Base-by-base conservation (phyloP, 1,140 invertebrate species). In the Lepidurus packardi region DNA sequence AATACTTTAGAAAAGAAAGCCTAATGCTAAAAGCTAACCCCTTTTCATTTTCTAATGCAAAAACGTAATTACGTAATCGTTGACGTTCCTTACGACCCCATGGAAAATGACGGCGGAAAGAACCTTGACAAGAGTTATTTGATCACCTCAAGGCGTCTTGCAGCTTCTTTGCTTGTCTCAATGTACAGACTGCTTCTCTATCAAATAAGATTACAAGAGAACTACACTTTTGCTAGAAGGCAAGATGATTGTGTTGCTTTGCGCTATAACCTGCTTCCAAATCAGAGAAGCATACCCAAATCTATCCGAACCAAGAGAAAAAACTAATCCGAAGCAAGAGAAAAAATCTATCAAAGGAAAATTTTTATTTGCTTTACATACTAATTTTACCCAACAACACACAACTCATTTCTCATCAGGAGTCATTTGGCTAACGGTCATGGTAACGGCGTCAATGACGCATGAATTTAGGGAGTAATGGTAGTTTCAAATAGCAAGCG, bases 61-160 rank as follows among this genome's bases (percentile, higher is more conserved):
- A 65, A n/a, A 7, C 45, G 5, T 6, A 65, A n/a, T 13, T 16
- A n/a, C 53, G 8, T 9, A 65, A 13, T 34, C 34, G 34, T 34
- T 34, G 16, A 16, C 53, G 53, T 65, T n/a, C 21, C 53, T 65
- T 21, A 7, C 21, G 53, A 65, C 21, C 34, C 34, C 34, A 34
- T 34, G 34, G 34, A 34, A 34, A 34, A 65, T 65, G 53, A 65
- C 53, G 21, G n/a, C 6, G n/a, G 13, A 65, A 65, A 65, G 53
- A 65, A 65, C 53, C 53, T 65, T 65, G 53, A 13, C 53, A 21
- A 65, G 53, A 65, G 53, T 65, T 65, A 65, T 65, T 65, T 7
- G 53, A 65, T 65, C n/a, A n/a, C 53, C 53, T 65, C 53, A 65
- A 65, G 53, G 53, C 53, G 16, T 16, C 21, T 65, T 21, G 53